phyloP scores from a whole-genome alignment of 2,113 vertebrate species.

The Sturnus vulgaris region DNA sequence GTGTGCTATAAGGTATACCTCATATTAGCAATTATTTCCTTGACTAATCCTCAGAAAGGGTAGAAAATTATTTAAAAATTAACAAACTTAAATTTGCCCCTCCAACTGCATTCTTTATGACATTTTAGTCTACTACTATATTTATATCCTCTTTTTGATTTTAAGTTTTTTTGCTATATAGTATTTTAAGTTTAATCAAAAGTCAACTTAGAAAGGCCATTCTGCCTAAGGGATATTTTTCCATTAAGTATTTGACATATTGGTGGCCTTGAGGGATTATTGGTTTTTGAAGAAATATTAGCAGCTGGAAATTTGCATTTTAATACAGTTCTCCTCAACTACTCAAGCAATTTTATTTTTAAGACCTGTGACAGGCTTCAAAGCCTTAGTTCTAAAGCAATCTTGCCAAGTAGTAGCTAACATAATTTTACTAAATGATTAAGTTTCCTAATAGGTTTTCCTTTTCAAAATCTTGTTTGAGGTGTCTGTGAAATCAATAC shows the following conservation, averaged over 20 bases:
- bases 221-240: slow-evolving; percentile 98
- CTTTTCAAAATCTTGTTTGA: slow-evolving; percentile 71
- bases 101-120: slow-evolving; percentile 59
- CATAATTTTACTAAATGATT: slow-evolving; percentile 82
- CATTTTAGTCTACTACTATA: slow-evolving; percentile 72
- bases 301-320: slow-evolving; percentile 99
- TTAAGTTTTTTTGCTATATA: slow-evolving; percentile 79
- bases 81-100: slow-evolving; percentile 29
- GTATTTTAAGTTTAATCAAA: slow-evolving; percentile 97
- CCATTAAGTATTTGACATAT: slow-evolving; percentile 99
- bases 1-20: background rate
- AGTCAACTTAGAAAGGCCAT: slow-evolving; percentile 91
- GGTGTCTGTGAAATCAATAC: slow-evolving; percentile 74
- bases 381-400: slow-evolving; percentile 86
- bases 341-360: slow-evolving; percentile 96
- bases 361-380: slow-evolving; percentile 89
- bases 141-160: slow-evolving; percentile 77
- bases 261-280: slow-evolving; percentile 99
- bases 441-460: slow-evolving; percentile 74
- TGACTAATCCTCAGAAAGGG: slow-evolving; percentile 56
- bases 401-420: slow-evolving; percentile 79
- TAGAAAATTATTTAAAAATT: slow-evolving; percentile 67
- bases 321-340: slow-evolving; percentile 97
- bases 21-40: slow-evolving; percentile 53
- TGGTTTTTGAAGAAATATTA: slow-evolving; percentile 99